A percentile compares a stretch with the other conserved stretches of the same genome.
These are phyloP conservation scores for Pholis gunnellus DNA, from an alignment of 2,113 vertebrate genomes.

Conservation along the genomic window DNA sequence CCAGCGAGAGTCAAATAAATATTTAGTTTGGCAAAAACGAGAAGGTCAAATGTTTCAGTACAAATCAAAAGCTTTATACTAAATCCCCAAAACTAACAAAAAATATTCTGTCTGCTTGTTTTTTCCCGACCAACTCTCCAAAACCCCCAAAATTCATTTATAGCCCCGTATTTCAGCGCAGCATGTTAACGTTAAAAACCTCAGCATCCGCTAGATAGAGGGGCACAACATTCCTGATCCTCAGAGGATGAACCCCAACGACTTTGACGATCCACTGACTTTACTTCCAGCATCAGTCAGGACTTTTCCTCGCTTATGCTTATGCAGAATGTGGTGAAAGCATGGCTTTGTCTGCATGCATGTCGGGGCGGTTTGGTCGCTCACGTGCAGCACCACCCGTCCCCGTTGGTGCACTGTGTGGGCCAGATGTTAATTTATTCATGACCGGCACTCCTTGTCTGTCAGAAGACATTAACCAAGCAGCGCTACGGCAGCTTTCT, in stretches of 20 bases:
- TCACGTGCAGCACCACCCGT: not conserved
- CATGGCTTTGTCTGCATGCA: not conserved
- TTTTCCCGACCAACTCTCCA: not conserved
- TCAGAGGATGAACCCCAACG: not conserved
- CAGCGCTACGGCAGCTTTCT: not conserved
- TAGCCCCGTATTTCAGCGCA: not conserved
- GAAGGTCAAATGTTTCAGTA: not conserved
- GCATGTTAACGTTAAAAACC: not conserved
- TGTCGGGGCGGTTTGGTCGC: not conserved
- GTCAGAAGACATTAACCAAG: conserved; percentile 48
- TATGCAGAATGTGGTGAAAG: not conserved
- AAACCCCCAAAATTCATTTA: not conserved
- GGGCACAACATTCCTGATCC: not conserved
- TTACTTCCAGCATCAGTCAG: not conserved
- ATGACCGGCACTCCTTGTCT: conserved; percentile 49
- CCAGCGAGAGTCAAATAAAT: not conserved
- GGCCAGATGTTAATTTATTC: conserved; percentile 72
- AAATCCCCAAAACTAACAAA: not conserved
- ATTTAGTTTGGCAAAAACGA: not conserved
- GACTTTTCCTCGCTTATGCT: not conserved
- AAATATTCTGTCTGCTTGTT: not conserved
- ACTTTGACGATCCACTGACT: not conserved
- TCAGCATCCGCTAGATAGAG: not conserved
- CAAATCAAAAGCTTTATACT: not conserved
- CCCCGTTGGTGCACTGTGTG: conserved; percentile 19